Percentiles rank a stretch among this genome's conserved stretches.
These are phyloP conservation scores for Athrips mouffetella DNA, from an alignment of 2,888 invertebrate genomes.

Conservation along the genomic window DNA sequence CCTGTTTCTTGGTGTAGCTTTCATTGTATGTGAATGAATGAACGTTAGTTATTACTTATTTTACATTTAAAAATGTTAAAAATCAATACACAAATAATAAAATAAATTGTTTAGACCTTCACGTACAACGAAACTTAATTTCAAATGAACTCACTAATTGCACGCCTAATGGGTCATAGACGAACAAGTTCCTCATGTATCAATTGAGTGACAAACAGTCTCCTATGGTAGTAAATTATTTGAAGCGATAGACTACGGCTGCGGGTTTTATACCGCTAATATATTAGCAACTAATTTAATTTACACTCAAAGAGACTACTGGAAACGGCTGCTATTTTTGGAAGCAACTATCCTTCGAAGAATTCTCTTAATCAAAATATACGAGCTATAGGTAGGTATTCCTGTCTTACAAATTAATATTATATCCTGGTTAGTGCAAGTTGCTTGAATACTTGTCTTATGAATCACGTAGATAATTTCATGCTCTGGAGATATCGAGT, in stretches of 20 bases:
- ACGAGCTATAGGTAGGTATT: constrained; percentile 2
- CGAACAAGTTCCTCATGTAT: not conserved
- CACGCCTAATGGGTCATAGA: not conserved
- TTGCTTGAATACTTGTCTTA: too few species aligned
- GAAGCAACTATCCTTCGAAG: constrained; percentile 1
- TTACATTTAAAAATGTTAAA: too few species aligned
- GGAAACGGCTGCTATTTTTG: not conserved
- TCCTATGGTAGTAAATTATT: constrained; percentile 5
- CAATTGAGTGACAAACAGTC: constrained; percentile 6
- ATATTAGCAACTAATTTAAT: constrained; percentile 6
- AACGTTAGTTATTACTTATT: too few species aligned
- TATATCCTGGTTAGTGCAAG: not conserved
- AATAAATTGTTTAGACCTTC: too few species aligned
- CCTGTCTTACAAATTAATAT: not conserved
- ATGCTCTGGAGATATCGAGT: too few species aligned
- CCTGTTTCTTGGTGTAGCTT: too few species aligned
- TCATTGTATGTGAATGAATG: too few species aligned
- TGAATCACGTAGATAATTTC: too few species aligned
- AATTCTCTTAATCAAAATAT: not conserved
- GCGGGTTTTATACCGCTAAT: not conserved
- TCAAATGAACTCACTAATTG: not conserved
- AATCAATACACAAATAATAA: too few species aligned
- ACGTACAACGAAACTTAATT: not conserved
- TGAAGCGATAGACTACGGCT: not conserved
- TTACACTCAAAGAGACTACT: constrained; percentile 5